phyloP scores from a whole-genome alignment of 2,797 vertebrate genomes.

The Ptychadena robeensis region DNA sequence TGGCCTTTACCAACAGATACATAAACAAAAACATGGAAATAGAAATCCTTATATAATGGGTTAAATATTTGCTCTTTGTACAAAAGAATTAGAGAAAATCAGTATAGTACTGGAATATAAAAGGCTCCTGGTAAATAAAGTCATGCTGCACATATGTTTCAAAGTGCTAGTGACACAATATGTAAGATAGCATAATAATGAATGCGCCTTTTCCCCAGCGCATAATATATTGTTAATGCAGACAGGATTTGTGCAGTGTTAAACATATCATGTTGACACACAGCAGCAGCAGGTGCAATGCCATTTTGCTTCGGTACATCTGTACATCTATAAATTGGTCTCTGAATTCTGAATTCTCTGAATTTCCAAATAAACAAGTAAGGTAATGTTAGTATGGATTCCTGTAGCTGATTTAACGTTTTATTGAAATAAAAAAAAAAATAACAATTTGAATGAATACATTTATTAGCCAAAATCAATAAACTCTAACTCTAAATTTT shows the following conservation, averaged over 20 bases:
- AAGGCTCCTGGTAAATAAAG: background rate
- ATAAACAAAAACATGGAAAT: background rate
- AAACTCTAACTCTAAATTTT: conserved; percentile 18
- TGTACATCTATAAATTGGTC: conserved; percentile 14
- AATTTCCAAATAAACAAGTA: background rate
- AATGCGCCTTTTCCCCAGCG: conserved; percentile 2
- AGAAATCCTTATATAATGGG: background rate
- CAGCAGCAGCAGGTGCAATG: background rate
- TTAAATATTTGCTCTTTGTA: background rate
- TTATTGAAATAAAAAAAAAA: conserved; percentile 9
- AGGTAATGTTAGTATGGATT: background rate
- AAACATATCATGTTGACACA: conserved; percentile 34
- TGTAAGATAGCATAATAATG: conserved; percentile 12
- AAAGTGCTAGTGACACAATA: conserved; percentile 9
- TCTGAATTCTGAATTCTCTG: background rate
- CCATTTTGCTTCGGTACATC: background rate
- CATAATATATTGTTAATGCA: conserved; percentile 20
- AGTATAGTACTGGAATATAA: background rate
- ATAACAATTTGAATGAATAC: conserved; percentile 15
- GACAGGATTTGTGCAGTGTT: conserved; percentile 9
- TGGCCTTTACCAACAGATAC: too few species aligned
- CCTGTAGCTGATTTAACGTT: background rate
- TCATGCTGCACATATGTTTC: conserved; percentile 22
- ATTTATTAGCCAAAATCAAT: conserved; percentile 13
- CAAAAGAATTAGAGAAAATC: background rate